Evolutionary conservation across 2,113 vertebrate genomes (phyloP), one percentile per base, ranked within the genome.

Genomic region (Eulacestoma nigropectus): DNA sequence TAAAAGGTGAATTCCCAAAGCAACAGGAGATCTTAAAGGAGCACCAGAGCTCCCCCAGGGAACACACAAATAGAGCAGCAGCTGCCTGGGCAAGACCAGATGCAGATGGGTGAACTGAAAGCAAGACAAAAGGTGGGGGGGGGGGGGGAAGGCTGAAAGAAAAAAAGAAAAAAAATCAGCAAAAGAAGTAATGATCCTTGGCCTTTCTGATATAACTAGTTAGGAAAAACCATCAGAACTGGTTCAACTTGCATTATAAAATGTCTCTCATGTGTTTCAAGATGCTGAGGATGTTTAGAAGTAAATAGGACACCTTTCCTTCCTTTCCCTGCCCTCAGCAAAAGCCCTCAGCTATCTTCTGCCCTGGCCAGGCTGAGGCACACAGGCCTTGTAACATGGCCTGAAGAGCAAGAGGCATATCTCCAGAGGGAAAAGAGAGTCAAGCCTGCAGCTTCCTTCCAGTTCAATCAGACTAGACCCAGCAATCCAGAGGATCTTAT

Each of bases 1-100:
- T 96, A 49, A 95, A 96, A 97, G 92, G 96, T 97, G 94, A 96
- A 96, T 97, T 96, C 94, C 90, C 95, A 94, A 87, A 96, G 94
- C 86, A 96, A 97, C 82, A 84, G 92, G 94, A 96, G 90, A 89
- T 87, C 72, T 93, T 91, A 91, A 80, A 88, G 78, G 90, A 87
- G 74, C 60, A 94, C 83, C 80, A 81, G 86, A 92, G 84, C 82
- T 83, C 74, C 73, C 87, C 53, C 80, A 79, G 86, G 87, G 95
- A 94, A 95, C 93, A 86, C 37, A 87, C 83, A 95, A 90, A 97
- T 47, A 91, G 76, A 89, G 87, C 52, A 94, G 90, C 83, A 92
- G 94, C 87, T 96, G 91, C 55, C 86, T 89, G 83, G 93, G 59
- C 93, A 96, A 95, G 90, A 85, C 84, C 91, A 96, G 72, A 91